A percentile compares a stretch with the other conserved stretches of the same genome.
Evolutionary conservation across 2,113 vertebrate genomes (phyloP).

Genomic region (Alosa alosa): DNA sequence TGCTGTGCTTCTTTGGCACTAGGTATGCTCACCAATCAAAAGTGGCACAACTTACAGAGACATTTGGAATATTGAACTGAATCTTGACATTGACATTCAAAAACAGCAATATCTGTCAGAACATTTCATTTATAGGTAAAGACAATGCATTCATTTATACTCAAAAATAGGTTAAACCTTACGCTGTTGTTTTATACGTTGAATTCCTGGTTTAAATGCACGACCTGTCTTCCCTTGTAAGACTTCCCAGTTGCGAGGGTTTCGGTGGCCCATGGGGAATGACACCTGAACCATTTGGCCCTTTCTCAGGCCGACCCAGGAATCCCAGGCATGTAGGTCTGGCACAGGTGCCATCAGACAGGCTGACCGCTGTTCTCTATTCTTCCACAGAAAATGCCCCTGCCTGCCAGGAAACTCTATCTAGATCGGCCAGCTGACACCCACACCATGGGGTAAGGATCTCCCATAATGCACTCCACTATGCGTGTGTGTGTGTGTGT

Average conservation of each 20-base stretch:
- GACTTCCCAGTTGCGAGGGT: background rate
- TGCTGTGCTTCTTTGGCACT: background rate
- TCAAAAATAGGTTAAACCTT: background rate
- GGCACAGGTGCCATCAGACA: background rate
- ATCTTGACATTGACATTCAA: background rate
- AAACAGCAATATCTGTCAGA: background rate
- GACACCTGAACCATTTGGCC: background rate
- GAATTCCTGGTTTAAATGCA: background rate
- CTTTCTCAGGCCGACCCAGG: background rate
- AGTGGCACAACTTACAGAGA: too few relatives aligned
- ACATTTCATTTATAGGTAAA: background rate
- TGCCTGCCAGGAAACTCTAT: slow-evolving; percentile 43
- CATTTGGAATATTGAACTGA: too few relatives aligned
- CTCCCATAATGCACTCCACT: background rate
- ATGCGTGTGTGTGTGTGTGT: background rate
- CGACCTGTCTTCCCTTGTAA: background rate
- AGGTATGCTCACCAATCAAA: too few relatives aligned
- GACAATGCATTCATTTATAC: background rate
- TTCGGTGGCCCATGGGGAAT: background rate
- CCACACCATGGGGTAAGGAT: slow-evolving; percentile 50
- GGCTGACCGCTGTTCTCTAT: background rate
- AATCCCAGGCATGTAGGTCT: background rate
- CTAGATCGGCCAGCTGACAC: slow-evolving; percentile 42
- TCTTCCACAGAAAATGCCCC: slow-evolving; percentile 56
- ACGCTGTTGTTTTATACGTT: background rate